Base-by-base conservation (phyloP, 1,140 invertebrate genomes). In the Solenopsis fugax region DNA sequence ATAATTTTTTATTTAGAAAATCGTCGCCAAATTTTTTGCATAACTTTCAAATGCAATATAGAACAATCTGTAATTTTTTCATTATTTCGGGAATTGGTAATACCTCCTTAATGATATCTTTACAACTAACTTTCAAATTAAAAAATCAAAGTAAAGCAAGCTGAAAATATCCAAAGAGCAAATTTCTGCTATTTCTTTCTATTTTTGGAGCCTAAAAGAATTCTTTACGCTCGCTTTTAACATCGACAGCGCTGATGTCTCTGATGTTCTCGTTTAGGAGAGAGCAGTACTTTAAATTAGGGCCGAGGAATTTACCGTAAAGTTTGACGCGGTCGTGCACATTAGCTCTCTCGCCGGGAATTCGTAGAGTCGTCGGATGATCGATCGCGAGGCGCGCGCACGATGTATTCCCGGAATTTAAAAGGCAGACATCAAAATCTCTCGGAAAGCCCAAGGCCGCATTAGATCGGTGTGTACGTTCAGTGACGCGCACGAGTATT, bases 381-480 rank as follows among this genome's bases (percentile, higher is more conserved):
- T 82, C 80, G 80, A 82, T 82, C 80, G 80, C 3, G 37, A 58
- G 10, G 16, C 18, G 48, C 48, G 52, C 50, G 65, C n/a, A 45
- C 18, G 12, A 24, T 71, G 67, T 75, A 58, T 73, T 81, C n/a
- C 21, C 12, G 50, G 65, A 71, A 81, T 71, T 84, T 58, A 84
- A 75, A 60, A 84, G 56, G 41, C 45, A 75, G n/a, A 29, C 37
- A 10, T 72, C 16, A 48, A 72, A 82, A 73, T 82, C 54, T 24
- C 37, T 60, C 69, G 18, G 24, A 41, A 75, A 48, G 34, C 58
- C 64, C 77, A 89, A 90, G 72, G 72, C 64, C 72, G 45, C 65
- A 86, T 88, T 90, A 91, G 87, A 90, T 88, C 81, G 76, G 71
- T 75, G 89, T 84, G 76, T 87, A 80, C 87, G 87, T 89, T 87